Conservation (phyloP, 1,140 invertebrate species). For the Drosophila takahashii region DNA sequence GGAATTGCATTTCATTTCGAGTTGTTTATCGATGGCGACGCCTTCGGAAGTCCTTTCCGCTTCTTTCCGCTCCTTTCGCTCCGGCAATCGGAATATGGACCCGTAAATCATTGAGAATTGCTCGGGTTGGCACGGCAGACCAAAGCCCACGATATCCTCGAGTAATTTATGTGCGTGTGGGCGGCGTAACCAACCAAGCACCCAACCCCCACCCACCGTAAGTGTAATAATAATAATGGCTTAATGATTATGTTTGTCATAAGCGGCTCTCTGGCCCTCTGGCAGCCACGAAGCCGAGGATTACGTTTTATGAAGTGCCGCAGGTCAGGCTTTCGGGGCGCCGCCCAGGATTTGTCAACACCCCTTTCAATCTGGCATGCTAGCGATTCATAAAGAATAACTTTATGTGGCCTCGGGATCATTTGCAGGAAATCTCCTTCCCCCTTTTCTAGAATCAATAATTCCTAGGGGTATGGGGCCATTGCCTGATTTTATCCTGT, state of each 20-base stretch:
- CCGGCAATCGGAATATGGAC: conserved; percentile 30
- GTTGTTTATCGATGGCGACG: conserved; percentile 71
- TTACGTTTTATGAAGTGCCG: conserved; percentile 65
- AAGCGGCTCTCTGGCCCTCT: conserved; percentile 37
- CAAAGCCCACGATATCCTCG: conserved; percentile 28
- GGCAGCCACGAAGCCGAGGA: conserved; percentile 20
- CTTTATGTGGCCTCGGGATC: conserved; percentile 20
- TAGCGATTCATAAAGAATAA: conserved; percentile 42
- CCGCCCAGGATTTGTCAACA: conserved; percentile 64
- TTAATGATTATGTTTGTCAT: conserved; percentile 76
- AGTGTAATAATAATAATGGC: conserved; percentile 79
- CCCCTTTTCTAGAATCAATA: conserved; percentile 27
- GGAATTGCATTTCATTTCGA: conserved; percentile 76
- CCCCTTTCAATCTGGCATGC: conserved; percentile 50
- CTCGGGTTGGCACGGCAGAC: conserved; percentile 35
- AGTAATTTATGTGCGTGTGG: conserved; percentile 70
- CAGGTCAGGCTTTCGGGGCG: conserved; percentile 34
- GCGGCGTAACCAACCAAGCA: not conserved
- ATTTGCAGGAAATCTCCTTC: conserved; percentile 4
- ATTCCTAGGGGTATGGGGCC: conserved; percentile 8
- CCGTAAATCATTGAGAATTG: conserved; percentile 68
- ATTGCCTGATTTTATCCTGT: conserved; percentile 54
- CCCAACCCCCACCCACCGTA: conserved; percentile 8
- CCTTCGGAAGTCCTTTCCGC: conserved; percentile 17
- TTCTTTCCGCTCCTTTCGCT: conserved; percentile 8